phyloP scores from a whole-genome alignment of 2,797 vertebrate genomes.

The Pangasius sanitwongsei region DNA sequence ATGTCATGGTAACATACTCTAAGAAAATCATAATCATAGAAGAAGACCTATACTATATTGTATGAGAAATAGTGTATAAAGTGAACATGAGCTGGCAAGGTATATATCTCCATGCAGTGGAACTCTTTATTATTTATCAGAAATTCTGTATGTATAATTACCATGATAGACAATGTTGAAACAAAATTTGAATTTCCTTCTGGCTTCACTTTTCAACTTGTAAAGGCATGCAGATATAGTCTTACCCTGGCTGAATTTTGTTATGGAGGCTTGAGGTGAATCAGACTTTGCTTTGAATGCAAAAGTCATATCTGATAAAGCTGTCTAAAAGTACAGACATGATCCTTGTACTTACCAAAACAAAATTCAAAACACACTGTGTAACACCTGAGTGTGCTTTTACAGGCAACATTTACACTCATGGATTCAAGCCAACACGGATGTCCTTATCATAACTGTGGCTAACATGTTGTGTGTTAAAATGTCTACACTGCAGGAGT shows the following conservation, averaged over 20 bases:
- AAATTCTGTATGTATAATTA: not conserved
- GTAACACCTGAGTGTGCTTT: conserved; percentile 14
- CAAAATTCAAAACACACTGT: conserved; percentile 1
- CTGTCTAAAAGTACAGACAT: conserved; percentile 15
- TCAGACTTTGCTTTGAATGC: conserved; percentile 11
- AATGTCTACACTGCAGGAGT: not conserved
- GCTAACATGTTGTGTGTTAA: not conserved
- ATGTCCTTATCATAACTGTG: not conserved
- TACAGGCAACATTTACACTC: not conserved
- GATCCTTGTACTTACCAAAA: not conserved
- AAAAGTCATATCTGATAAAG: conserved; percentile 23
- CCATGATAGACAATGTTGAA: not conserved
- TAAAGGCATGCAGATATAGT: not conserved
- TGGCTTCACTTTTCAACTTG: not conserved
- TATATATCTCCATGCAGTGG: too few species aligned
- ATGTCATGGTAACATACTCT: not conserved
- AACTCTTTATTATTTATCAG: not conserved
- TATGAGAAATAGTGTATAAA: not conserved
- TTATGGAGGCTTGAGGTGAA: not conserved
- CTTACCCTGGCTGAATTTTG: not conserved
- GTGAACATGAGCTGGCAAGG: not conserved
- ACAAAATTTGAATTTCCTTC: not conserved
- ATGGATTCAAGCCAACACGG: not conserved
- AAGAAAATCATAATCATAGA: not conserved
- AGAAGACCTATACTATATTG: not conserved